Conservation (phyloP, 2,113 vertebrate genomes). For the Pterophyllum scalare region DNA sequence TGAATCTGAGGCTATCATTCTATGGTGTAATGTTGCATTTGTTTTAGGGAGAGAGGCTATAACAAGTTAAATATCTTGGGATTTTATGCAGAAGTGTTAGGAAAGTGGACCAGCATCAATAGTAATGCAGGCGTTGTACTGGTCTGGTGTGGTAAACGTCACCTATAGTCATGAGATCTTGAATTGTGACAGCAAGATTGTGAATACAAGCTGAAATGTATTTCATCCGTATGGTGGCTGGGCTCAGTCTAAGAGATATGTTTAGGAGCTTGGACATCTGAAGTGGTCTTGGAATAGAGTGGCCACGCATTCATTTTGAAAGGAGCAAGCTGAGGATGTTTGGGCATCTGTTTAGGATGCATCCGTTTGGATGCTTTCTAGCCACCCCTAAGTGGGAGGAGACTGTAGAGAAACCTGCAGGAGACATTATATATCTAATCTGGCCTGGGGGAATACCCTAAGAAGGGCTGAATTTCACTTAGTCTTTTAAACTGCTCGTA, state of each 20-base stretch:
- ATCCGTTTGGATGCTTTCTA: background rate
- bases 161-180: background rate
- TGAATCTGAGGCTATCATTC: background rate
- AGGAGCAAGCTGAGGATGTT: background rate
- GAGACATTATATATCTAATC: background rate
- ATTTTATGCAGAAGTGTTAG: background rate
- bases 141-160: background rate
- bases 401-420: background rate
- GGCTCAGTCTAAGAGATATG: background rate
- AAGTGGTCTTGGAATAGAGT: background rate
- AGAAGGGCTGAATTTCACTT: background rate
- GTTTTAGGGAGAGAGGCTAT: background rate
- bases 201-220: background rate
- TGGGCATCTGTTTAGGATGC: background rate
- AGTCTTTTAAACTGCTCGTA: background rate
- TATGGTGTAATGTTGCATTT: background rate
- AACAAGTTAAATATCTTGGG: background rate
- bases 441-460: background rate
- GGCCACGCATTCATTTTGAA: background rate
- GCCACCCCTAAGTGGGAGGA: background rate
- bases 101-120: background rate
- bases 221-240: background rate
- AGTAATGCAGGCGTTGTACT: background rate
- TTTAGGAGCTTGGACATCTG: background rate
- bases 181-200: too few species aligned